Base-by-base conservation (phyloP, 2,888 invertebrate genomes). In the Noctua fimbriata region DNA sequence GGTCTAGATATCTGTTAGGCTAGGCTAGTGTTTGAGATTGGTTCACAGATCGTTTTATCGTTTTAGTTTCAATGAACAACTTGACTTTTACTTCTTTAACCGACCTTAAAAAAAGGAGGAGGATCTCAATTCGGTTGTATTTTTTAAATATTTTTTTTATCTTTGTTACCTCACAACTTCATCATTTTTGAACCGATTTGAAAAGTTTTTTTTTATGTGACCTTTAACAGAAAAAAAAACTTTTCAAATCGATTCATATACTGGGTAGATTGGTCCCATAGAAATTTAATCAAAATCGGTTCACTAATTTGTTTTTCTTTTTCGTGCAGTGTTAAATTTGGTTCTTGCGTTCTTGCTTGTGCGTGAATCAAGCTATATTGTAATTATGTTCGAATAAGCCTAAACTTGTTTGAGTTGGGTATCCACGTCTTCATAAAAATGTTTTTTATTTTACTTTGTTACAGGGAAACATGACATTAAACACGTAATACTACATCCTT, bases 401-500 rank as follows among this genome's bases (percentile, higher is more conserved):
- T n/a, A n/a, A n/a, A 60, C 6, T 60, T 28, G 16, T 60, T 60
- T 60, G 28, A n/a, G 58, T n/a, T 58, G n/a, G 14, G 2, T 70
- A 16, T 24, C 24, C 1, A 65, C 5, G 4, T 49, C 9, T 18
- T n/a, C n/a, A 58, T 16, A 28, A 14, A 28, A 1, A 21, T 0
- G 10, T 18, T 32, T 73, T 41, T 21, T 60, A n/a, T n/a, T n/a
- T 60, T 2, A 49, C 7, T 24, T 28, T 44, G 6, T 76, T 44
- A 52, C 6, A n/a, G 14, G 36, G 32, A 60, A 74, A 82, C 14
- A 4, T 28, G 12, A 18, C 18, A 6, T 24, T 74, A 44, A 81
- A 81, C 63, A 79, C 44, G 52, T 47, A 72, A 41, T 6, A 67
- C 28, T 49, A 24, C 24, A 69, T 55, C 36, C 36, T 65, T 49